Evolutionary conservation across 1,140 invertebrate genomes (phyloP).

Genomic region (Diabrotica undecimpunctata): DNA sequence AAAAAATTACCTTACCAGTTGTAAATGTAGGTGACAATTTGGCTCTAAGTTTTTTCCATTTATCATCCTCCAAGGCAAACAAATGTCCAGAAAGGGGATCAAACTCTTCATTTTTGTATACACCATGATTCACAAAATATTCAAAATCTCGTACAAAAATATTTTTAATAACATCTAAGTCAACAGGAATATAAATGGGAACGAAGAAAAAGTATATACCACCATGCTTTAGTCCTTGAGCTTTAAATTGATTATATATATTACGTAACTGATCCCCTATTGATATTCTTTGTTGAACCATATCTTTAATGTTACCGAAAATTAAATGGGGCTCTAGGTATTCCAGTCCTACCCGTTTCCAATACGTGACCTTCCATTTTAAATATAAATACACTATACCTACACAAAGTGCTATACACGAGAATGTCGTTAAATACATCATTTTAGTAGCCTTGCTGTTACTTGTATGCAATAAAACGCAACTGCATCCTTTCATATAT

Average conservation of each 20-base stretch:
- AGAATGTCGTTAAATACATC: no score
- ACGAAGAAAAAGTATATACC: conserved; percentile 25
- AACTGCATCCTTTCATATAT: no score
- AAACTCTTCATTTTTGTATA: conserved; percentile 45
- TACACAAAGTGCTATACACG: background rate
- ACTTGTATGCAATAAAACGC: no score
- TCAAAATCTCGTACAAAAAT: conserved; percentile 51
- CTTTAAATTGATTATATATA: conserved; percentile 41
- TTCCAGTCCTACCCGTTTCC: conserved; percentile 26
- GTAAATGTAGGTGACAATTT: conserved; percentile 53
- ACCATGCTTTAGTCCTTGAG: conserved; percentile 21
- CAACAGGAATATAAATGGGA: conserved; percentile 39
- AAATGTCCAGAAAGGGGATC: conserved; percentile 51
- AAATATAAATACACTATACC: background rate
- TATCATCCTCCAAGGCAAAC: conserved; percentile 46
- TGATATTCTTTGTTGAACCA: background rate
- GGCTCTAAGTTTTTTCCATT: conserved; percentile 50
- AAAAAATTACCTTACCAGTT: conserved; percentile 40
- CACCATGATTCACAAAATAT: conserved; percentile 48
- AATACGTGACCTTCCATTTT: conserved; percentile 27
- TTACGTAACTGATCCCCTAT: conserved; percentile 13
- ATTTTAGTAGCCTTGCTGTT: no score
- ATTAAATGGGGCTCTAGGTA: conserved; percentile 13
- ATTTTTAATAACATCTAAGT: conserved; percentile 50
- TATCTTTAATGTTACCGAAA: conserved; percentile 19